phyloP scores from a whole-genome alignment of 1,140 invertebrate species.

The Venustaconcha ellipsiformis region DNA sequence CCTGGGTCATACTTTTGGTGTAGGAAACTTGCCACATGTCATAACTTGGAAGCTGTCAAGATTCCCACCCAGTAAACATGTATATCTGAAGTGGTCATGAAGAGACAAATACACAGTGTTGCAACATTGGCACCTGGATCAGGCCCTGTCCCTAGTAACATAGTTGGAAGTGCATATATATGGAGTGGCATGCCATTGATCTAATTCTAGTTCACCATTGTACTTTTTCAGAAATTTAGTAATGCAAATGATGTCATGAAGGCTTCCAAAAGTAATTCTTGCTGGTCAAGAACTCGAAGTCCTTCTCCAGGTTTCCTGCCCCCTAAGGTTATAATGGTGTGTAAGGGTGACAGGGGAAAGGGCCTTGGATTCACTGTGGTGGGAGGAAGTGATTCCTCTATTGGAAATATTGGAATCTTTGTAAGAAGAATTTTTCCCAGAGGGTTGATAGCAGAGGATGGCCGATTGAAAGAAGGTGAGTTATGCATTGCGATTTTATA shows the following conservation, averaged over 20 bases:
- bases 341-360: conserved; percentile 86
- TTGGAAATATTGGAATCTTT: conserved; percentile 90
- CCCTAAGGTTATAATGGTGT: conserved; percentile 77
- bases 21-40: no score
- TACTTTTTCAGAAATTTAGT: conserved; percentile 42
- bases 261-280: conserved; percentile 14
- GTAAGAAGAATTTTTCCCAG: conserved; percentile 91
- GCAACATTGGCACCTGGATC: no score
- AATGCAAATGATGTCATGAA: conserved; percentile 18
- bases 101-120: no score
- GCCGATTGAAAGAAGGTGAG: conserved; percentile 86
- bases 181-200: not conserved
- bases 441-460: conserved; percentile 87
- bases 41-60: no score
- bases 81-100: no score
- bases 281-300: conserved; percentile 15
- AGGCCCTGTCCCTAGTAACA: no score
- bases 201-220: not conserved
- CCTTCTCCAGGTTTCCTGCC: conserved; percentile 20
- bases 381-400: conserved; percentile 88
- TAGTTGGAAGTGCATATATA: no score
- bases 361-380: conserved; percentile 93
- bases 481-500: conserved; percentile 1
- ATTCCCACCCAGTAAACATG: no score
- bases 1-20: no score